Evolutionary conservation across 2,113 vertebrate species (phyloP), one percentile per base, ranked within the genome.

Genomic region (Perca schrenkii): DNA sequence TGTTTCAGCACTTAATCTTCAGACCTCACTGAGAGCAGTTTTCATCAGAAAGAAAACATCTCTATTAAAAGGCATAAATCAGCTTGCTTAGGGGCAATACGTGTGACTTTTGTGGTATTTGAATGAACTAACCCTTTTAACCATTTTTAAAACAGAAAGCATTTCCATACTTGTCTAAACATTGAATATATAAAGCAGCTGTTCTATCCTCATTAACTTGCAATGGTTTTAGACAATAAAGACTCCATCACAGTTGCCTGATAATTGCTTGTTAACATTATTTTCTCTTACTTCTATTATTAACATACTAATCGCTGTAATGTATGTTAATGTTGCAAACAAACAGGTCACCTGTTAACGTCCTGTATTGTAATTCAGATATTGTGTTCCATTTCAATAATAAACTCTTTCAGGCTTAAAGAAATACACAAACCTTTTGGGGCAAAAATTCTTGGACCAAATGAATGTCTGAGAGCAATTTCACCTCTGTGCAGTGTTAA

Each of bases 401-500:
- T 65, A 52, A 74, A 75, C 17, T 64, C 50, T 67, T 47, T 65
- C 46, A 53, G 66, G 49, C 60, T 62, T 56, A 70, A 67, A 78
- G 14, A 85, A 79, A 80, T 49, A 22, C 36, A 46, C 49, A 57
- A 60, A 72, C 53, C 34, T 74, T 69, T 74, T 28, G 19, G 47
- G 34, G 49, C 13, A 12, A 79, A 81, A 47, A 50, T 25, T 63
- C 34, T 79, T 36, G 62, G 49, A 82, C 50, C 50, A 84, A 72
- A 79, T 76, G 52, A 77, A 69, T 77, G 50, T 71, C 62, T 43
- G 57, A 70, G 49, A 74, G 52, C 65, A 83, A 77, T 68, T 83
- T 60, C 69, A 87, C 66, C 63, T 57, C 36, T 2, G 8, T 56
- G 57, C 74, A 17, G 11, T 25, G 31, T 53, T 80, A 43, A 86